A percentile compares a stretch with the other conserved stretches of the same genome.
Evolutionary conservation across 2,888 invertebrate genomes (phyloP).

Genomic region (Exephanes ischioxanthus): DNA sequence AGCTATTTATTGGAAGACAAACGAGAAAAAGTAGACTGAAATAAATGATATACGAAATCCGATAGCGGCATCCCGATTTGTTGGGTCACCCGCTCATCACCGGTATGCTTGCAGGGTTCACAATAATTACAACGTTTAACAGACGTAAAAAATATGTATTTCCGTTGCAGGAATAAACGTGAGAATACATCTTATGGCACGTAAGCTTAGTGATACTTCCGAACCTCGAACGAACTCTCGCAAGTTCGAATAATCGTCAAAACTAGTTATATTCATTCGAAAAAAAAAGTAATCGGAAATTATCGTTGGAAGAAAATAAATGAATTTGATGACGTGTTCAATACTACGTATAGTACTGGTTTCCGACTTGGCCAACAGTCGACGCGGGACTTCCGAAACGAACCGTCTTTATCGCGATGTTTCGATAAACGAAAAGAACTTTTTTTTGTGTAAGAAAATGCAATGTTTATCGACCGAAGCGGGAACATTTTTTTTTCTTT

Average conservation of each 20-base stretch:
- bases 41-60: conserved; percentile 34
- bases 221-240: neutral
- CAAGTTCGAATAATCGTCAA: neutral
- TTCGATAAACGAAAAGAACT: neutral
- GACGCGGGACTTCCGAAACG: neutral
- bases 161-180: neutral
- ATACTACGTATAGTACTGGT: neutral
- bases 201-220: neutral
- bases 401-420: neutral
- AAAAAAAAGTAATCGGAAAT: neutral
- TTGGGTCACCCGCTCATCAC: neutral
- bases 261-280: neutral
- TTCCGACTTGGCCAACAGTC: neutral
- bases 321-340: neutral
- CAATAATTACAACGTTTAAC: neutral
- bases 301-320: neutral
- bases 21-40: conserved; percentile 32
- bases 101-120: neutral
- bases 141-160: conserved; percentile 37
- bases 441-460: neutral
- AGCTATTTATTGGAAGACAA: neutral
- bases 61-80: neutral
- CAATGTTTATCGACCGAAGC: neutral
- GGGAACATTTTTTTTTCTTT: neutral
- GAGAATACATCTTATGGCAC: neutral